Evolutionary conservation across 2,797 vertebrate genomes (phyloP), one percentile per base, ranked within the genome.

Genomic region (Babyrousa celebensis): DNA sequence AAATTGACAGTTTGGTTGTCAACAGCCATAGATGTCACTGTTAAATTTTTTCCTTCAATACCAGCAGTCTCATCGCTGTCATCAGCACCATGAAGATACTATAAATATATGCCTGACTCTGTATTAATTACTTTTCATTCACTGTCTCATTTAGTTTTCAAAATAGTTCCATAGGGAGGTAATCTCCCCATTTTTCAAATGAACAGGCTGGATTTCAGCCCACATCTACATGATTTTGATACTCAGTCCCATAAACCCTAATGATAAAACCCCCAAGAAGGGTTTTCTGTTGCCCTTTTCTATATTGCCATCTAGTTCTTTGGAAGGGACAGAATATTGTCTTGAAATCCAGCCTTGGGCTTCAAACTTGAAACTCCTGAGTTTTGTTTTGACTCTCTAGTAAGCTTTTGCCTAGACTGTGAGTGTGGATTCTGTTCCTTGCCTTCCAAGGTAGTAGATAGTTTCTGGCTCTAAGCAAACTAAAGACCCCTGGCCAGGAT

Each of bases 1-100:
- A 97, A 95, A 89, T 29, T 65, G 54, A 92, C 56, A 74, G 27
- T 91, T 79, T 65, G 58, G 56, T 40, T 94, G n/a, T 85, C 18
- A 21, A 29, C 20, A 70, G 89, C 60, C 48, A 32, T 79, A 77
- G 62, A 89, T 78, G 68, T 89, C 77, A 93, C 21, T 92, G 74
- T 79, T 91, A 25, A n/a, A 40, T 27, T 20, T 80, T 94, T 77
- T 43, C 62, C 17, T 78, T 77, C 17, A 48, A 48, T 14, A 77
- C 29, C 0, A 10, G 21, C 20, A 82, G 25, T 10, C 18, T 56
- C 3, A 5, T 67, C 32, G 91, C 95, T 96, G 74, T 60, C 74
- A n/a, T 68, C 32, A 72, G 74, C 54, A 60, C 17, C 1, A 21
- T 52, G 8, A 65, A 54, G 6, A 56, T 79, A 62, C 29, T 48